Evolutionary conservation across 2,888 invertebrate species (phyloP), one percentile per base, ranked within the genome.

Genomic region (Steinernema scapterisci): DNA sequence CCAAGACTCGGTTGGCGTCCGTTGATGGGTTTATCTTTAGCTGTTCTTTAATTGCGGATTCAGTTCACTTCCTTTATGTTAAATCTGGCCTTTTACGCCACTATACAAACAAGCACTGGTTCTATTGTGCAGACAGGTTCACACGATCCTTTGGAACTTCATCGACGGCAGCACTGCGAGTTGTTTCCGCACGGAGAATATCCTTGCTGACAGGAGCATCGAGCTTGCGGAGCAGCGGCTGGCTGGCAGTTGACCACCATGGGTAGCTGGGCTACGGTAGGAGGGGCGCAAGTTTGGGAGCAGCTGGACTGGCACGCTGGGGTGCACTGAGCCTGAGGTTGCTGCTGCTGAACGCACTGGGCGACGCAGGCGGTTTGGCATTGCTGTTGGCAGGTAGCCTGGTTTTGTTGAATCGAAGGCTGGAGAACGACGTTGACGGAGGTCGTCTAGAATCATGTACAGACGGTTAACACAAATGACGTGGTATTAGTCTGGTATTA

Each of bases 151-250:
- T 63, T 16, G 11, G 13, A 27, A 5, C 27, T 27, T n/a, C 19
- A 63, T 1, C 63, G 63, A 9, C 63, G 27, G 38, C 63, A 63
- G 63, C 63, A 63, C 63, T 63, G 63, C 25, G 63, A 63, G 63
- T n/a, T 63, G 63, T 63, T 63, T 38, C 63, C 63, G 27, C 63
- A 63, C 31, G 63, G 63, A 2, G 63, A 5, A n/a, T 63, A 63
- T 9, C 63, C 63, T 31, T 16, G 27, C 19, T 63, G 63, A 31
- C 63, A 63, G 19, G 31, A 16, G 31, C 63, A 63, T 9, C 5
- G 21, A 21, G 54, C 54, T 54, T 54, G 54, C 7, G 54, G 63
- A 19, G 63, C 27, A 31, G 63, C 63, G 11, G 21, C 25, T 1
- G 63, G 63, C 38, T 63, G 63, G 31, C 63, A 63, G 63, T n/a